Percentiles rank a stretch among this genome's conserved stretches.
Conservation (phyloP, 1,140 invertebrate genomes). For the Eupristina koningsbergeri region DNA sequence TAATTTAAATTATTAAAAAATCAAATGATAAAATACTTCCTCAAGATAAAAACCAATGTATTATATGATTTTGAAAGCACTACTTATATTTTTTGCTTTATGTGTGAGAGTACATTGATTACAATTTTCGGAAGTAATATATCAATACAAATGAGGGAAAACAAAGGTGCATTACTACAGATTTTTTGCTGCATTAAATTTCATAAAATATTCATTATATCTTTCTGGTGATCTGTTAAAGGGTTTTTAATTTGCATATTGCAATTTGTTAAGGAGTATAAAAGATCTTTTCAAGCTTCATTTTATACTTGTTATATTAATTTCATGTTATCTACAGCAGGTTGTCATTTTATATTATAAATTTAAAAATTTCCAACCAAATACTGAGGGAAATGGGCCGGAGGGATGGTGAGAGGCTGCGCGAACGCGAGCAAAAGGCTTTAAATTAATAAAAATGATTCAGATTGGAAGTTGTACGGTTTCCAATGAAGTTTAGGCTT, state of each 20-base stretch:
- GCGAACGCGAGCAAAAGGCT: not conserved
- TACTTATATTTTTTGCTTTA: not conserved
- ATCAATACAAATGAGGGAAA: not conserved
- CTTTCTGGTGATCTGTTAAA: not conserved
- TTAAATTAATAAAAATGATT: not conserved
- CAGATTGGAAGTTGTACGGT: slow-evolving; percentile 10
- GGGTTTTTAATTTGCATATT: slow-evolving; percentile 32
- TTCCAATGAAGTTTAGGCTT: not conserved
- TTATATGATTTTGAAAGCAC: not conserved
- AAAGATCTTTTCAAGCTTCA: too few relatives aligned
- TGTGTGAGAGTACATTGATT: not conserved
- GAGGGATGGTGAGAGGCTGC: not conserved
- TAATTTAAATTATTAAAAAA: too few relatives aligned
- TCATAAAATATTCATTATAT: not conserved
- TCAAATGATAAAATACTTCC: not conserved
- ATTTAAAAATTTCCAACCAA: not conserved
- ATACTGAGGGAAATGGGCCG: not conserved
- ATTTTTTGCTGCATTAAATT: not conserved
- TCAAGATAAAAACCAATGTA: not conserved
- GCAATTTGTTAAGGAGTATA: not conserved
- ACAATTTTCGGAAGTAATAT: not conserved
- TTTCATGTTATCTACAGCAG: not conserved
- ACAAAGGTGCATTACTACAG: not conserved
- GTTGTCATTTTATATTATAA: not conserved
- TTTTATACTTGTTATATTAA: not conserved